These are phyloP conservation scores for Mnemiopsis leidyi DNA, from an alignment of 37 sponge, comb jelly and placozoan genomes.

Conservation along the genomic window DNA sequence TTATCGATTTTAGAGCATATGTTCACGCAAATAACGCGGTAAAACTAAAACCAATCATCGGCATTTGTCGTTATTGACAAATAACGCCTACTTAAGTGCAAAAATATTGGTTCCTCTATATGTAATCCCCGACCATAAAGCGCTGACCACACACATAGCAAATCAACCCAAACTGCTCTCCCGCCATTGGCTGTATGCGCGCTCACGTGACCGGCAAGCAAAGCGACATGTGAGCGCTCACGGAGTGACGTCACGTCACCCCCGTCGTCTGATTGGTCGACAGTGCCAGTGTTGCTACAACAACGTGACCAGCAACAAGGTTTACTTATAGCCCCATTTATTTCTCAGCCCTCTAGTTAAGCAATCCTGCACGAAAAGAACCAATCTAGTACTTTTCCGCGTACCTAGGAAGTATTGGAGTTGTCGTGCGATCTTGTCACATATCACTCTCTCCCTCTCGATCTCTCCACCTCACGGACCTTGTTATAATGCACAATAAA, in stretches of 20 bases:
- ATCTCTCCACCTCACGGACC: not conserved
- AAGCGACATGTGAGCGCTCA: not conserved
- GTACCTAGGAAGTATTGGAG: no score
- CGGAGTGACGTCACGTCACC: not conserved
- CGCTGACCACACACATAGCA: not conserved
- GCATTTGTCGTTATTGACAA: conserved; percentile 51
- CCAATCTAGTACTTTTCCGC: no score
- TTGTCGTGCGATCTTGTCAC: no score
- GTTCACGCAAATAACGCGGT: conserved; percentile 55
- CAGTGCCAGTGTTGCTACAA: not conserved
- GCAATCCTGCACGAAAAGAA: no score
- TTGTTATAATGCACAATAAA: not conserved
- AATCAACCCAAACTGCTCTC: no score
- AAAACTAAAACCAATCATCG: conserved; percentile 50
- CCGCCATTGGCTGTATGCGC: not conserved
- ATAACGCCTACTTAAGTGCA: conserved; percentile 41
- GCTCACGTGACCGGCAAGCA: not conserved
- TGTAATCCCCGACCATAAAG: not conserved
- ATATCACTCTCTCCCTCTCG: no score
- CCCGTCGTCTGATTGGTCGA: not conserved
- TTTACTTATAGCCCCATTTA: not conserved
- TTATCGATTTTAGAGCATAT: conserved; percentile 46
- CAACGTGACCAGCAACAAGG: not conserved
- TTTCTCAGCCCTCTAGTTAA: no score
- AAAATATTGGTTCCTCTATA: conserved; percentile 21